Evolutionary conservation across 2,797 vertebrate species (phyloP).

Genomic region (Megaceryle alcyon): DNA sequence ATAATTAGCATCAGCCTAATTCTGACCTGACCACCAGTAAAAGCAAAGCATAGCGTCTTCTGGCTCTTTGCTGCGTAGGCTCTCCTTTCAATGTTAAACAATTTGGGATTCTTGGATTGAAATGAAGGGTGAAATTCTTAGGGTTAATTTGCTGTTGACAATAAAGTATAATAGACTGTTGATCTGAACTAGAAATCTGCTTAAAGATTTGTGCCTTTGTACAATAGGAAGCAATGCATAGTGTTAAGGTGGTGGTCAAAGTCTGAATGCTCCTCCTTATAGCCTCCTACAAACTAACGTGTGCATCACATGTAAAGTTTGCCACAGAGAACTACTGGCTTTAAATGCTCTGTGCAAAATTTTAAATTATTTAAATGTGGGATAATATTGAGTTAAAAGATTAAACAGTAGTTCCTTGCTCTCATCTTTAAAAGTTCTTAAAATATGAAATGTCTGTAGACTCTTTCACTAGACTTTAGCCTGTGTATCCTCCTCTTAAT

Average conservation of each 20-base stretch:
- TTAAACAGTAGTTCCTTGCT: background rate
- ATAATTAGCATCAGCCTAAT: background rate
- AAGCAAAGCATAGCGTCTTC: background rate
- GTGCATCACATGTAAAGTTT: background rate
- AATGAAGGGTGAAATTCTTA: background rate
- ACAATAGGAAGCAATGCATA: background rate
- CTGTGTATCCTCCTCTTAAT: background rate
- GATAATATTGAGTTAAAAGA: background rate
- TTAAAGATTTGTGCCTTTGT: background rate
- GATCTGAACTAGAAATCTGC: background rate
- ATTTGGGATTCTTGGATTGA: background rate
- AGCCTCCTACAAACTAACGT: background rate
- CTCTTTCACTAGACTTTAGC: background rate
- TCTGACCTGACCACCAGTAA: background rate
- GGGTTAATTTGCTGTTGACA: background rate
- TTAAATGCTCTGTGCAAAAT: background rate
- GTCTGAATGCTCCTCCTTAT: background rate
- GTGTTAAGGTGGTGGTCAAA: background rate
- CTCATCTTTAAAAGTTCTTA: background rate
- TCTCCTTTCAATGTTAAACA: background rate
- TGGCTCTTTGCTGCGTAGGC: background rate
- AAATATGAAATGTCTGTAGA: background rate
- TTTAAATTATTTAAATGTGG: background rate
- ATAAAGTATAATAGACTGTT: background rate
- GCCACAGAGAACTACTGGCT: background rate